A percentile compares a stretch with the other conserved stretches of the same genome.
phyloP scores from a whole-genome alignment of 2,797 vertebrate species.

The Zenarchopterus dispar region DNA sequence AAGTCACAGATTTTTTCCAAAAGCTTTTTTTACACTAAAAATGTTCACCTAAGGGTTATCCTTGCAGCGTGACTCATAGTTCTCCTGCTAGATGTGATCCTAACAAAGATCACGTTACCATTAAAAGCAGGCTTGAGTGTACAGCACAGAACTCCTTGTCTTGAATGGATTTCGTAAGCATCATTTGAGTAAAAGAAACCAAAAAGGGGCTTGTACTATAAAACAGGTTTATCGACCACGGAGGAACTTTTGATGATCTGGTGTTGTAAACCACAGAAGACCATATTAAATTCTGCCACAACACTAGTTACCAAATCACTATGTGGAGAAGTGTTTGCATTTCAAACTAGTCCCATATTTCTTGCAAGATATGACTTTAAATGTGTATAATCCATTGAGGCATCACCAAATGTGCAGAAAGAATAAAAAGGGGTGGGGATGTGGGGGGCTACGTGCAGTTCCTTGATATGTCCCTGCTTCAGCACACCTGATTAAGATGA shows the following conservation, averaged over 20 bases:
- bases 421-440: too few relatives aligned
- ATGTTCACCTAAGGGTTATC: slow-evolving; percentile 20
- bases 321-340: background rate
- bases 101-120: slow-evolving; percentile 7
- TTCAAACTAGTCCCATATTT: background rate
- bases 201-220: too few relatives aligned
- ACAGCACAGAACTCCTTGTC: slow-evolving; percentile 2
- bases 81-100: slow-evolving; percentile 19
- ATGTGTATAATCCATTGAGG: too few relatives aligned
- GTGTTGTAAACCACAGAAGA: background rate
- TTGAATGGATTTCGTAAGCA: slow-evolving; percentile 5
- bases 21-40: background rate
- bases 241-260: background rate
- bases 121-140: slow-evolving; percentile 4
- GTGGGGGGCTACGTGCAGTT: too few relatives aligned
- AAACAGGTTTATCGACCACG: background rate
- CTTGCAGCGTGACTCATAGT: slow-evolving; percentile 15
- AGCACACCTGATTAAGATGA: too few relatives aligned
- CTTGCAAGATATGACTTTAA: too few relatives aligned
- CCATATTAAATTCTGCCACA: background rate
- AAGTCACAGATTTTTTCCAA: background rate
- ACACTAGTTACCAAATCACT: too few relatives aligned
- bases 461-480: too few relatives aligned
- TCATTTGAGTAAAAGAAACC: slow-evolving; percentile 10
- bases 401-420: too few relatives aligned